Base-by-base conservation (phyloP, 35 echinoderm and acorn worm genomes). In the Holothuria glaberrima region DNA sequence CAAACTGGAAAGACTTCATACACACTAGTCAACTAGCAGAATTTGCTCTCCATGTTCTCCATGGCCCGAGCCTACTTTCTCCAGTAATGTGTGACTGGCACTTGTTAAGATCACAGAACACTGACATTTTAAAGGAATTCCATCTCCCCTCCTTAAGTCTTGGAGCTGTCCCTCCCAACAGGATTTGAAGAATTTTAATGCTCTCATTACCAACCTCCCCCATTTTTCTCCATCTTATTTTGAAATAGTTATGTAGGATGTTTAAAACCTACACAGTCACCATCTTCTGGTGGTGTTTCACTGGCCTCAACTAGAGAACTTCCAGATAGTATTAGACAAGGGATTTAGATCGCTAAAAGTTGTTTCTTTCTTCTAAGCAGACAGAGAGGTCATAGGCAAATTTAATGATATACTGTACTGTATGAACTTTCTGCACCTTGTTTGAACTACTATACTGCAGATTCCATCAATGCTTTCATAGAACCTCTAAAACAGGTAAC, bases 121-220 rank as follows among this genome's bases (percentile, higher is more conserved):
- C 31, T 69, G 66, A 69, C 31, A 33, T 69, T 69, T 69, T 30
- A 22, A 27, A 69, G 66, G 31, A 69, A 33, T 69, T 69, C 25
- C 9, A 69, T 69, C 20, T 29, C 66, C 24, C 5, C 66, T 69
- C 25, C 64, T 68, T 68, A 1, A 69, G 26, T 9, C 24, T 24
- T 9, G 21, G 22, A 33, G 24, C 66, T 25, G 66, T 12, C 12
- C 31, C 71, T 41, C 71, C 71, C 28, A 41, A 21, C 10, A 75
- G 33, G 71, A 75, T 75, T 75, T 75, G 21, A 75, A 75, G 71
- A 75, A 75, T 75, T 75, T 75, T 75, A 75, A 75, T 75, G 71
- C 71, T 75, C 26, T 32, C 71, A 75, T 75, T 34, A 34, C 44
- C 22, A 38, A n/a, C 33, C 33, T n/a, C 33, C 32, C 32, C 33